Conservation (phyloP, 92 coral and sea anemone genomes). For the Meandrina meandrites region DNA sequence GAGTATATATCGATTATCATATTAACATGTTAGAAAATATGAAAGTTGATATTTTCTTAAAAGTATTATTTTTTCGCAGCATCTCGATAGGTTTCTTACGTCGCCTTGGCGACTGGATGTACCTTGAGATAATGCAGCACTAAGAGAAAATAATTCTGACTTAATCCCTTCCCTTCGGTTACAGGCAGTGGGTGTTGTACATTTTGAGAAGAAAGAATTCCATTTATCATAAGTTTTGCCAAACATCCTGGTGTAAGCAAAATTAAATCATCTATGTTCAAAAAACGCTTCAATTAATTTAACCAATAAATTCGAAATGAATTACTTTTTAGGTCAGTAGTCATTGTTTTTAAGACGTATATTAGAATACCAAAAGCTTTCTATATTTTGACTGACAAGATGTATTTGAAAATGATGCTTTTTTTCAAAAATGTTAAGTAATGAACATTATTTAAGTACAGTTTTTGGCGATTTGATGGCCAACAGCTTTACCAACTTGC, state of each 20-base stretch:
- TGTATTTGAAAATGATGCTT: neutral
- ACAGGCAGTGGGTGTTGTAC: neutral
- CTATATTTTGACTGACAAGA: neutral
- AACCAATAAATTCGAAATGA: neutral
- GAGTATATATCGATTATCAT: neutral
- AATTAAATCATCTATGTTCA: neutral
- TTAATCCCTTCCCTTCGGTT: neutral
- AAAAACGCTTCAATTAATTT: neutral
- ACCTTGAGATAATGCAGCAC: neutral
- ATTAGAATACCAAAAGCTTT: neutral
- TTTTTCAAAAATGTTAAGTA: neutral
- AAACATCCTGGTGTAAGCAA: neutral
- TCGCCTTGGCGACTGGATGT: neutral
- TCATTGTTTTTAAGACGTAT: neutral
- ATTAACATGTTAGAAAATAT: neutral
- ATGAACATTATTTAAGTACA: neutral
- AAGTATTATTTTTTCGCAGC: neutral
- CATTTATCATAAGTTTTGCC: neutral
- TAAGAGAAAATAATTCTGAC: neutral
- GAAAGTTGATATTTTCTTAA: neutral
- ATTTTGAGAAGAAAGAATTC: neutral
- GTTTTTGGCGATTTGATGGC: neutral
- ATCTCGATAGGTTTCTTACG: neutral
- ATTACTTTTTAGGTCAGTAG: neutral
- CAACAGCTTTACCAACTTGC: neutral